Conservation (phyloP, 2,888 invertebrate genomes). For the Tridacna gigas region DNA sequence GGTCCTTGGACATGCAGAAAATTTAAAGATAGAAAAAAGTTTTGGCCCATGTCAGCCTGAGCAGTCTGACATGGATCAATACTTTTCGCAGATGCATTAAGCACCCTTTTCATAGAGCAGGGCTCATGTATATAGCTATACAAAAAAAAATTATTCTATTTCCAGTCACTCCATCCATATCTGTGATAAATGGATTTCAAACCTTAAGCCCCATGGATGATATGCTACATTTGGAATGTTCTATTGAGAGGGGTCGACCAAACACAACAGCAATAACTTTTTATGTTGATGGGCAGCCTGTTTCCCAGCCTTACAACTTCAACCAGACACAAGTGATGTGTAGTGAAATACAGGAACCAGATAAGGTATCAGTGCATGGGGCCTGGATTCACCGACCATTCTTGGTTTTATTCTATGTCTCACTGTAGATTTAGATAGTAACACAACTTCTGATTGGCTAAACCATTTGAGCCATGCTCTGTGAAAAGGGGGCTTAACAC, state of each 20-base stretch:
- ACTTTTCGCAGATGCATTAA: too few relatives aligned
- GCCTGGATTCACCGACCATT: background rate
- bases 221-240: background rate
- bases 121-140: background rate
- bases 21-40: too few relatives aligned
- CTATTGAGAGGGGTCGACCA: background rate
- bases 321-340: background rate
- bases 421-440: too few relatives aligned
- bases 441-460: too few relatives aligned
- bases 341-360: background rate
- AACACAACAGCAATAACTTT: background rate
- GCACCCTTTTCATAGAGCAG: too few relatives aligned
- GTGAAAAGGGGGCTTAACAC: too few relatives aligned
- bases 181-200: background rate
- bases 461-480: too few relatives aligned
- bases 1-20: too few relatives aligned
- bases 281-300: background rate
- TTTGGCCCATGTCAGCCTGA: too few relatives aligned
- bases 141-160: background rate
- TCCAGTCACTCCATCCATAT: conserved; percentile 1
- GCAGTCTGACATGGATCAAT: too few relatives aligned
- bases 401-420: too few relatives aligned
- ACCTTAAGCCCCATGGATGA: background rate
- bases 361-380: background rate
- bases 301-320: conserved; percentile 9